These are phyloP conservation scores for Ciconia nigra DNA, from an alignment of 2,797 vertebrate genomes.

Conservation along the genomic window DNA sequence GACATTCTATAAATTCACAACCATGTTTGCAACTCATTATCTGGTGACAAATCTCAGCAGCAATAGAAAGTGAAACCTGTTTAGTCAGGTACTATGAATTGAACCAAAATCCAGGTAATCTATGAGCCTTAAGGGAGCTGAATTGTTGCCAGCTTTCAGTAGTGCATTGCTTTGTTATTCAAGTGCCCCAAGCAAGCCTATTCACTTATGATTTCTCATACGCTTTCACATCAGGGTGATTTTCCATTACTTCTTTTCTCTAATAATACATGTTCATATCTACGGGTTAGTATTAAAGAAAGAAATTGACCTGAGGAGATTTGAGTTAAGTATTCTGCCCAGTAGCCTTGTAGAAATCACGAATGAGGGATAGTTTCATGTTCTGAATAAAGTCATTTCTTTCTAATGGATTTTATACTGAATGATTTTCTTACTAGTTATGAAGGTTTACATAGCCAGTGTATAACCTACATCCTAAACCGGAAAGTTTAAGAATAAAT, in stretches of 20 bases:
- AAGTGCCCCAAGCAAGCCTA: conserved; percentile 2
- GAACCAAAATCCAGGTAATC: not conserved
- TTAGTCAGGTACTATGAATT: not conserved
- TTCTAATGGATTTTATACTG: conserved; percentile 35
- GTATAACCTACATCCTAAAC: not conserved
- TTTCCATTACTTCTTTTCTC: conserved; percentile 54
- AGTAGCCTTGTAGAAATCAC: not conserved
- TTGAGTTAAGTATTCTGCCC: conserved; percentile 9
- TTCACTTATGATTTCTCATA: conserved; percentile 49
- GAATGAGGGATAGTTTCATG: not conserved
- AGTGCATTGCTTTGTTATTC: not conserved
- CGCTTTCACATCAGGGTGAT: conserved; percentile 45
- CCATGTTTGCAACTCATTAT: not conserved
- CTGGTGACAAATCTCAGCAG: not conserved
- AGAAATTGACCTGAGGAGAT: conserved; percentile 31
- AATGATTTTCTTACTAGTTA: not conserved
- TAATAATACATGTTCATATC: conserved; percentile 44
- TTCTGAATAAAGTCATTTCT: conserved; percentile 25
- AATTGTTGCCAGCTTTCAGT: not conserved
- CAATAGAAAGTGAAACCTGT: not conserved
- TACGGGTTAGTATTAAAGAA: conserved; percentile 33
- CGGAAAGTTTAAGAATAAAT: not conserved
- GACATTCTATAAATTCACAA: not conserved
- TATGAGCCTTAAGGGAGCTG: not conserved
- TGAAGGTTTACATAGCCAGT: not conserved